A percentile compares a stretch with the other conserved stretches of the same genome.
Conservation (phyloP, 2,113 vertebrate genomes). For the Bucco capensis region DNA sequence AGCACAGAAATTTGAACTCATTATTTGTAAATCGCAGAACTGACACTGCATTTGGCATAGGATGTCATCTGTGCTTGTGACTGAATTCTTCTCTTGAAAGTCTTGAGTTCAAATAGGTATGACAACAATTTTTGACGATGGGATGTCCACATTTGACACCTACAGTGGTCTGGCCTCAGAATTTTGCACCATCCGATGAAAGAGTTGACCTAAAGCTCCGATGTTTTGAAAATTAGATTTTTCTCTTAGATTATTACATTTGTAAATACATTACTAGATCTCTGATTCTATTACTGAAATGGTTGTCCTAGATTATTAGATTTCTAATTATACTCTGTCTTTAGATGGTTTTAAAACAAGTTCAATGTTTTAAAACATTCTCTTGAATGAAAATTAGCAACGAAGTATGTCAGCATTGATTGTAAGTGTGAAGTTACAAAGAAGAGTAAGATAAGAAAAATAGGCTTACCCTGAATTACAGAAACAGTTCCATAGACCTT, state of each 20-base stretch:
- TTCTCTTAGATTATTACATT: neutral
- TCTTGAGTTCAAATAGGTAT: neutral
- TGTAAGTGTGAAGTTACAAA: neutral
- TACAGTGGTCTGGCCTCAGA: neutral
- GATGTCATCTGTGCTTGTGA: neutral
- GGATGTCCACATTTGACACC: neutral
- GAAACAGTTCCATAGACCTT: constrained; percentile 96
- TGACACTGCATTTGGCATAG: neutral
- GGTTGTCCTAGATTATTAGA: neutral
- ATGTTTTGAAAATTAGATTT: neutral
- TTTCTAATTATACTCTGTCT: neutral
- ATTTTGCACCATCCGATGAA: neutral
- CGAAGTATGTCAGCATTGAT: neutral
- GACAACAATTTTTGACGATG: neutral
- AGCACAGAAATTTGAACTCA: neutral
- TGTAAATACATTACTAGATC: neutral
- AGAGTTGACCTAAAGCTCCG: neutral
- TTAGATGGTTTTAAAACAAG: neutral
- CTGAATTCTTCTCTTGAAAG: neutral
- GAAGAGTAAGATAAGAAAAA: neutral
- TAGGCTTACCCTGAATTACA: constrained; percentile 86
- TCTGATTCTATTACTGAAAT: neutral
- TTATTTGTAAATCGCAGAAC: neutral
- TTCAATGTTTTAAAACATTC: neutral
- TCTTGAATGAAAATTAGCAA: neutral